Evolutionary conservation across 2,113 vertebrate species (phyloP).

Genomic region (Sturnus vulgaris): DNA sequence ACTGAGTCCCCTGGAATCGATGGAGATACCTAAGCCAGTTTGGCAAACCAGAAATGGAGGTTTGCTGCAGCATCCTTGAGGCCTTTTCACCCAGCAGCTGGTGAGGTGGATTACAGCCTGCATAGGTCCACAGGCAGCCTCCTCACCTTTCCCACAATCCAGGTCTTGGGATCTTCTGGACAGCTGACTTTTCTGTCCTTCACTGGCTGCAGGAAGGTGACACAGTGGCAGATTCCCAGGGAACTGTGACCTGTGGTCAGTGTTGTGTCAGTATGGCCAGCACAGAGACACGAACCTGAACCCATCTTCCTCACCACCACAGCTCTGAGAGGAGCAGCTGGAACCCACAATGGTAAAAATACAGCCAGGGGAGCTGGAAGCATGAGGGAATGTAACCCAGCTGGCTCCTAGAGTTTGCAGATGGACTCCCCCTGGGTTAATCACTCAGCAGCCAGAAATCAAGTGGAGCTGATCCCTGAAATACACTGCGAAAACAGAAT

Average conservation of each 20-base stretch:
- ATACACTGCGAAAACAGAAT: not conserved
- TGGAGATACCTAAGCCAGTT: not conserved
- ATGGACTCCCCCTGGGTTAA: not conserved
- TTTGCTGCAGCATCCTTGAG: not conserved
- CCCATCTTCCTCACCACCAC: not conserved
- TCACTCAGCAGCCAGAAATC: not conserved
- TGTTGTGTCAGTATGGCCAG: not conserved
- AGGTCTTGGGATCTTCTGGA: not conserved
- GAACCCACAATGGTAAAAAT: not conserved
- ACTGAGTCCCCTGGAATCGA: not conserved
- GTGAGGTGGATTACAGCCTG: not conserved
- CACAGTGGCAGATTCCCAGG: not conserved
- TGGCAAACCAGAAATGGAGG: not conserved
- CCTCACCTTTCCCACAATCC: not conserved
- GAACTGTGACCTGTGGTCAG: too few relatives aligned
- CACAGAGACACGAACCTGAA: not conserved
- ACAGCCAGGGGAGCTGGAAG: not conserved
- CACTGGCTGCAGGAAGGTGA: rapidly evolving
- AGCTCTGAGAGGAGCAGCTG: not conserved
- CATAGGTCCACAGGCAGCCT: not conserved
- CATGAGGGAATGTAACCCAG: not conserved
- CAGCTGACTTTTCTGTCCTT: not conserved
- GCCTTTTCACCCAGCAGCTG: not conserved
- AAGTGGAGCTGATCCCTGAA: not conserved
- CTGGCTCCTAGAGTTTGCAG: not conserved